Evolutionary conservation across 2,113 vertebrate species (phyloP), one percentile per base, ranked within the genome.

Genomic region (Dromaius novaehollandiae): DNA sequence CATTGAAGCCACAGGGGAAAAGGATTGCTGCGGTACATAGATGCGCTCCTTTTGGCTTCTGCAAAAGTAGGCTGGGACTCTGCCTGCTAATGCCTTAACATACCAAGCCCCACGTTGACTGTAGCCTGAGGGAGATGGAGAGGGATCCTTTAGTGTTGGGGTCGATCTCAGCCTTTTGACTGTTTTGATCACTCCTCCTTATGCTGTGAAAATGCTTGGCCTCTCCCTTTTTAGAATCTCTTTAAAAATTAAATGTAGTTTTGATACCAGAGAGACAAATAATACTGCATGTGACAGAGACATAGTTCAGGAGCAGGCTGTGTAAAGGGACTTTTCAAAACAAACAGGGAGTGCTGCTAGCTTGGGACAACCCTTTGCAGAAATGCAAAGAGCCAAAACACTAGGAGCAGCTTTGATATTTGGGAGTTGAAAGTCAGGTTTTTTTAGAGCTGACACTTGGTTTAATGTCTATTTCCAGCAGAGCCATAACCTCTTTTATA

Each of bases 1-100:
- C n/a, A 17, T 5, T n/a, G 40, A 15, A 55, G 26, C 11, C 7
- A 24, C 2, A 0, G 42, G 38, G 38, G 25, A 73, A 9, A 0
- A 1, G 16, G 10, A 36, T 80, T 13, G 11, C 53, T 51, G 78
- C 63, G 21, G 17, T 34, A 10, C 19, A 9, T 15, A n/a, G 55
- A 36, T 1, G 19, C n/a, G 25, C 26, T 69, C 34, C 26, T 28
- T 94, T 46, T 48, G 73, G 40, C 25, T 76, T 36, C 13, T n/a
- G n/a, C 38, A 85, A 56, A 38, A 81, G 34, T 13, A 84, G 77
- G 36, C 65, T 76, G 64, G 40, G 46, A 60, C 21, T 16, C 28
- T 81, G 69, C 50, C 46, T 74, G 48, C 40, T 58, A 66, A 26
- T 0, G 1, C 44, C 63, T 22, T 30, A 11, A 82, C 25, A 5